These are phyloP conservation scores for Alosa sapidissima DNA, from an alignment of 2,797 vertebrate species.

Conservation along the genomic window DNA sequence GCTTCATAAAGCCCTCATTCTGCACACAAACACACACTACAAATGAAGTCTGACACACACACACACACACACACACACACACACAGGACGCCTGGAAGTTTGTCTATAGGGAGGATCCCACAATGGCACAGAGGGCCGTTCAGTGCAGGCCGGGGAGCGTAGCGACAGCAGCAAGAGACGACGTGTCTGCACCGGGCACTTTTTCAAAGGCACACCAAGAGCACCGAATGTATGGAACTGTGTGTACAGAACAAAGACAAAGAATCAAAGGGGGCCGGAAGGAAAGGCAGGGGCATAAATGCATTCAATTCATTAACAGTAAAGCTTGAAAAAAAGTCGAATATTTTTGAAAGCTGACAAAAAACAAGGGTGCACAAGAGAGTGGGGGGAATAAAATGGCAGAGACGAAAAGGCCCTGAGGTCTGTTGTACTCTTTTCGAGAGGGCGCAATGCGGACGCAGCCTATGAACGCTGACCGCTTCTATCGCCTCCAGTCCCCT, in stretches of 20 bases:
- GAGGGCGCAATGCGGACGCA: neutral
- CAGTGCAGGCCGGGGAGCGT: neutral
- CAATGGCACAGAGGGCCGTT: slow-evolving; percentile 29
- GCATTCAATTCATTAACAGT: neutral
- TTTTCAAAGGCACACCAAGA: slow-evolving; percentile 46
- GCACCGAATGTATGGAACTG: slow-evolving; percentile 34
- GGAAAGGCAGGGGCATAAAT: neutral
- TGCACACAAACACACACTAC: slow-evolving; percentile 18
- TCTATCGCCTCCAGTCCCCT: slow-evolving; percentile 7
- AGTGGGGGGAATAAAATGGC: neutral
- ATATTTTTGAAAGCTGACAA: neutral
- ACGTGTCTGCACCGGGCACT: slow-evolving; percentile 36
- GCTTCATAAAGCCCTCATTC: slow-evolving; percentile 41
- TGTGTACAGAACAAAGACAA: slow-evolving; percentile 46
- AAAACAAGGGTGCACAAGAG: neutral
- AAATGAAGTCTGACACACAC: slow-evolving; percentile 26
- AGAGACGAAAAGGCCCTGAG: slow-evolving; percentile 28
- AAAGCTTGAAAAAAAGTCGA: neutral
- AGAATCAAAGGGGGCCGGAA: slow-evolving; percentile 44
- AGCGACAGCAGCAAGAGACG: slow-evolving; percentile 37
- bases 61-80: slow-evolving; percentile 18
- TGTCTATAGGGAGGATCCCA: slow-evolving; percentile 37
- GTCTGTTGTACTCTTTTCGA: slow-evolving; percentile 40
- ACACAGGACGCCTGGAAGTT: slow-evolving; percentile 27
- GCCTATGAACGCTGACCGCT: neutral